Conservation (phyloP, 2,888 invertebrate species). For the Rhagonycha fulva region DNA sequence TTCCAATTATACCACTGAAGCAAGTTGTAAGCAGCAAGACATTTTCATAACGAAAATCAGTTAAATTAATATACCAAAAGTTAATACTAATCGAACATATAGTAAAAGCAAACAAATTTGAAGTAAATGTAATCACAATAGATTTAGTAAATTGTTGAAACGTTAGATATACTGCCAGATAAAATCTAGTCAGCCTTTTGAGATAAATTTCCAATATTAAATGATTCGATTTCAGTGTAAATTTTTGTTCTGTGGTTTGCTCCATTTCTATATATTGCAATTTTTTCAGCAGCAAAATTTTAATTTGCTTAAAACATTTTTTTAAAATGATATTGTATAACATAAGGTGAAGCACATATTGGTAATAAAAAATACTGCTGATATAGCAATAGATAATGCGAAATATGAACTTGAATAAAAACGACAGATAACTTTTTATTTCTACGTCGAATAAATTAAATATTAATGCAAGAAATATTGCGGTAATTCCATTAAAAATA, state of each 20-base stretch:
- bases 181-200: background rate
- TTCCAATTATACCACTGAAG: background rate
- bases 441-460: background rate
- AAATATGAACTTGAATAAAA: background rate
- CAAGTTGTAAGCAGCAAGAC: background rate
- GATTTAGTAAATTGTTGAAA: background rate
- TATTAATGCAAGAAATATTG: background rate
- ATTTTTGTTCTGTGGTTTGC: background rate
- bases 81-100: background rate
- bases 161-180: background rate
- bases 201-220: background rate
- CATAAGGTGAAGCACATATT: background rate
- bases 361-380: rapidly evolving
- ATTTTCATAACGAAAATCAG: background rate
- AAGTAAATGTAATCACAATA: background rate
- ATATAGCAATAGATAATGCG: background rate
- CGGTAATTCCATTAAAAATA: background rate
- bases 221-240: background rate
- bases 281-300: background rate
- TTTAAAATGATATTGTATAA: background rate
- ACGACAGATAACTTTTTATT: background rate
- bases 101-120: background rate
- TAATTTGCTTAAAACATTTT: background rate
- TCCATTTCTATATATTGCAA: background rate
- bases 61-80: background rate